Conservation (phyloP, 2,797 vertebrate genomes). For the Sebastes hubbsi region DNA sequence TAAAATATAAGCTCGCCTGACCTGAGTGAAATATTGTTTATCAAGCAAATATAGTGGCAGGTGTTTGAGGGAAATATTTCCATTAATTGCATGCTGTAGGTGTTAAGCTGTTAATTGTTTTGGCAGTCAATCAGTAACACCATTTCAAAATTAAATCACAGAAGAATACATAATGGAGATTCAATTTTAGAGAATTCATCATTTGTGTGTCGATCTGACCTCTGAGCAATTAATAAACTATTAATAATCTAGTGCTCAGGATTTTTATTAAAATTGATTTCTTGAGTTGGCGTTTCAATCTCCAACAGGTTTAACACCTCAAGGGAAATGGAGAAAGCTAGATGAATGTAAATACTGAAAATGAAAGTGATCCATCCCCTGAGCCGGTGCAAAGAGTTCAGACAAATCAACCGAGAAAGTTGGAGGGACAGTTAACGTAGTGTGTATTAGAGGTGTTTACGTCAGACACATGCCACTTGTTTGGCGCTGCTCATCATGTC, state of each 20-base stretch:
- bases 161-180: background rate
- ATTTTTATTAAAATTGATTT: background rate
- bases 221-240: background rate
- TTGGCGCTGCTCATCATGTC: slow-evolving; percentile 52
- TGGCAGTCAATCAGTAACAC: background rate
- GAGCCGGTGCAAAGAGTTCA: background rate
- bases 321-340: background rate
- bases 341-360: background rate
- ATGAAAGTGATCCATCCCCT: background rate
- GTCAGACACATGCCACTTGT: slow-evolving; percentile 34
- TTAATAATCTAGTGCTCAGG: background rate
- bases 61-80: background rate
- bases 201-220: background rate
- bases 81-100: background rate
- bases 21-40: background rate
- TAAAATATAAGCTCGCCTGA: background rate
- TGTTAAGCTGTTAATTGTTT: background rate
- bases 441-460: slow-evolving; percentile 30
- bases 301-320: background rate
- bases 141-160: background rate
- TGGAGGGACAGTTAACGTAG: background rate
- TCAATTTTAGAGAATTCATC: background rate
- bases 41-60: background rate
- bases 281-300: background rate
- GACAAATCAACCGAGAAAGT: background rate